Conservation (phyloP, 2,888 invertebrate genomes). For the Isoperla grammatica region DNA sequence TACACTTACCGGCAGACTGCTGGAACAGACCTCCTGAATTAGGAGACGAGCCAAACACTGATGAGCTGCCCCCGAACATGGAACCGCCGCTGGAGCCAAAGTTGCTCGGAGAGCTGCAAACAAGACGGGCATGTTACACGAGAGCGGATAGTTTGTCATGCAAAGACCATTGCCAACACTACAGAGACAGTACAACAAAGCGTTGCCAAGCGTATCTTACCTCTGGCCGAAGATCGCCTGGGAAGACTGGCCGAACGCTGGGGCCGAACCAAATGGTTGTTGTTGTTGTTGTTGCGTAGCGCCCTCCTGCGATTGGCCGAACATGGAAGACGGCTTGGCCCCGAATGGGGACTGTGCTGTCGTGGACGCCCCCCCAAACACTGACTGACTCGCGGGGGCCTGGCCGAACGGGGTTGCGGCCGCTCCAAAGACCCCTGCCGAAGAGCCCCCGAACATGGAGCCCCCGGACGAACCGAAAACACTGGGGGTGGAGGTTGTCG, state of each 20-base stretch:
- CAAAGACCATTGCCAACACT: no score
- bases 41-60: constrained; percentile 16
- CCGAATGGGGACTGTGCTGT: constrained; percentile 32
- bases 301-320: neutral
- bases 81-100: constrained; percentile 24
- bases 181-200: neutral
- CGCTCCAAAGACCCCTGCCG: neutral
- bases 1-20: constrained; percentile 19
- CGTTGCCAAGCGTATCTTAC: no score
- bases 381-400: constrained; percentile 25
- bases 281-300: no score
- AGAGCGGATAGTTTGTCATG: neutral
- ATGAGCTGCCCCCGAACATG: constrained; percentile 19
- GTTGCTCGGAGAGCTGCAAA: constrained; percentile 12
- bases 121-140: neutral
- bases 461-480: neutral
- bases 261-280: constrained; percentile 36
- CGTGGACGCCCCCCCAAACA: constrained; percentile 30
- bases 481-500: neutral
- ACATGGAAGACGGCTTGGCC: neutral
- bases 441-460: neutral
- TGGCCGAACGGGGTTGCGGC: constrained; percentile 32
- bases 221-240: constrained; percentile 32
- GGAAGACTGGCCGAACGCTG: constrained; percentile 43
- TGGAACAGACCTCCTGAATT: constrained; percentile 20